Evolutionary conservation across 2,797 vertebrate species (phyloP), one percentile per base, ranked within the genome.

Genomic region (Bradypodion pumilum): DNA sequence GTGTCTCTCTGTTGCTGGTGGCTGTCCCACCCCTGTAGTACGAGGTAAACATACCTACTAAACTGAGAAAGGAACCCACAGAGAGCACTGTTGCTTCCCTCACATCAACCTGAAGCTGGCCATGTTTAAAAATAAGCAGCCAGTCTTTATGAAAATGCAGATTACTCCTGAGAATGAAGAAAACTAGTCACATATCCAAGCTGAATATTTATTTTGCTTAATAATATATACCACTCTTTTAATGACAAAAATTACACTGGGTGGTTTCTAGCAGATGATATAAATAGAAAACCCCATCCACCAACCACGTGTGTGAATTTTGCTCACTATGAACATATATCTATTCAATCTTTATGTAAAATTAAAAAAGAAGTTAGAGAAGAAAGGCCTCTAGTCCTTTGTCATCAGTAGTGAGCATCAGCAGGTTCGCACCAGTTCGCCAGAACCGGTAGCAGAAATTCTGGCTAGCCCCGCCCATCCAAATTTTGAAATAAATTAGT

Each of bases 301-400:
- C n/a, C n/a, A n/a, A n/a, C n/a, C n/a, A n/a, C 52, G 56, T 56
- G 52, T 56, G 12, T 56, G 52, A 56, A 56, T 52, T 16, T 56
- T 15, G 52, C 19, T 77, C 65, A 42, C 37, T 59, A 16, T 69
- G 60, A 83, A 8, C 37, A 63, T 1, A 1, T 5, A 2, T 25
- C 32, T 72, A 35, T 10, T 16, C 8, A 0, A 0, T 2, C 1
- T 46, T 1, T 25, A 15, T 37, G 35, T n/a, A 60, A 32, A 12
- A 83, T 2, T 27, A 76, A 29, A 25, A 66, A 78, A 5, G 32
- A 23, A 59, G 74, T 25, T n/a, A 0, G 0, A 1, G 9, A 52
- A 35, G 70, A 40, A 88, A 52, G 25, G 74, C n/a, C 10, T 56
- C 56, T 32, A 1, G 2, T 56, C 42, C 52, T 70, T 70, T 44